Evolutionary conservation across 2,113 vertebrate species (phyloP).

Genomic region (Polyodon spathula): DNA sequence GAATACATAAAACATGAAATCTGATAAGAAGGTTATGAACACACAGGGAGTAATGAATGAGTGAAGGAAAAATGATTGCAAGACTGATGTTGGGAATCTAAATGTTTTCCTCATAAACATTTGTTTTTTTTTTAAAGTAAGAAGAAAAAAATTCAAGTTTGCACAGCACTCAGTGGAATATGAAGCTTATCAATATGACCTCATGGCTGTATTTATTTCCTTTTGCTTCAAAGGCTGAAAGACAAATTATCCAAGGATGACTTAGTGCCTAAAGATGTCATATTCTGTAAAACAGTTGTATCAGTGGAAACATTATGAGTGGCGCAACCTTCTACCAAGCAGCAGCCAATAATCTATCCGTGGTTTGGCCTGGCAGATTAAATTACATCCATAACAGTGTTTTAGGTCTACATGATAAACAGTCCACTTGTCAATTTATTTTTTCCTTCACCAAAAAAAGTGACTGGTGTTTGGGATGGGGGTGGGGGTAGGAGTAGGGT

Average conservation of each 20-base stretch:
- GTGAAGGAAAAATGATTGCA: constrained; percentile 51
- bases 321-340: constrained; percentile 32
- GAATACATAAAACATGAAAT: constrained; percentile 69
- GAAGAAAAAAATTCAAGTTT: constrained; percentile 20
- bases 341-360: constrained; percentile 37
- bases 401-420: constrained; percentile 36
- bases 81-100: constrained; percentile 52
- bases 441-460: constrained; percentile 16
- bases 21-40: constrained; percentile 82
- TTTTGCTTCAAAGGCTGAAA: constrained; percentile 46
- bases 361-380: constrained; percentile 40
- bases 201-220: constrained; percentile 47
- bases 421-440: constrained; percentile 36
- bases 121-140: constrained; percentile 21
- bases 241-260: constrained; percentile 47
- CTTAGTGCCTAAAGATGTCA: constrained; percentile 44
- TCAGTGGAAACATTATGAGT: constrained; percentile 35
- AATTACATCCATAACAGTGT: constrained; percentile 36
- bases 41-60: constrained; percentile 53
- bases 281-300: constrained; percentile 34
- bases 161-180: constrained; percentile 30
- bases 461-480: constrained; percentile 4
- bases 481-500: too few species aligned
- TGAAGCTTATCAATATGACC: constrained; percentile 34
- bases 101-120: constrained; percentile 36